Conservation (phyloP, 2,113 vertebrate species). For the Scytalopus superciliaris region DNA sequence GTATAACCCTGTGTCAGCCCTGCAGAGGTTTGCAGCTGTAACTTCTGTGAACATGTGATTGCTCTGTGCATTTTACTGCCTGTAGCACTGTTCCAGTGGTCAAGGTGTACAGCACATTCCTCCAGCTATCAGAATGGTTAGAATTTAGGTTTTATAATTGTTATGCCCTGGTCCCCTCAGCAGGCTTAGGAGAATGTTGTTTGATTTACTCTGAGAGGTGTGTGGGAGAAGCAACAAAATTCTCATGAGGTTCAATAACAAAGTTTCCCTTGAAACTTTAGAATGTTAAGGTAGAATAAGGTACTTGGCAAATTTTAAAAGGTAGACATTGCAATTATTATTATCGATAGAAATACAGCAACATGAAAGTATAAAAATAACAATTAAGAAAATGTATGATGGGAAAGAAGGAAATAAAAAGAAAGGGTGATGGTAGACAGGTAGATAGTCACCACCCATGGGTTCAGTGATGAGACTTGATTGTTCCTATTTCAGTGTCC, state of each 20-base stretch:
- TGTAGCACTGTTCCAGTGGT: accelerated
- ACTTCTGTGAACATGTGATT: background rate
- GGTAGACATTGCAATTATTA: background rate
- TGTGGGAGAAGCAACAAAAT: background rate
- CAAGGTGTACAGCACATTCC: accelerated
- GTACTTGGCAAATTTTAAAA: background rate
- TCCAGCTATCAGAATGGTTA: background rate
- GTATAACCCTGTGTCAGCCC: accelerated
- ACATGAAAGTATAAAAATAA: background rate
- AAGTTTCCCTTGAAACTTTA: background rate
- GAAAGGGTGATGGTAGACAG: background rate
- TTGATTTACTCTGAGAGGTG: background rate
- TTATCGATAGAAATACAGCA: background rate
- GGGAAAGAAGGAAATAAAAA: background rate
- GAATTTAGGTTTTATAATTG: background rate
- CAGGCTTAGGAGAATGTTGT: background rate
- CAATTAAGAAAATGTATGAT: background rate
- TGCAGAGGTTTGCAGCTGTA: background rate
- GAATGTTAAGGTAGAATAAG: background rate
- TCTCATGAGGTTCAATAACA: background rate
- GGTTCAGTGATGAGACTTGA: background rate
- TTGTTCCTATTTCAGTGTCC: background rate
- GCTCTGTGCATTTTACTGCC: background rate
- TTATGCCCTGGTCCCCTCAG: background rate
- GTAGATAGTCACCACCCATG: background rate